Conservation (phyloP, 2,113 vertebrate species). For the Carollia perspicillata region DNA sequence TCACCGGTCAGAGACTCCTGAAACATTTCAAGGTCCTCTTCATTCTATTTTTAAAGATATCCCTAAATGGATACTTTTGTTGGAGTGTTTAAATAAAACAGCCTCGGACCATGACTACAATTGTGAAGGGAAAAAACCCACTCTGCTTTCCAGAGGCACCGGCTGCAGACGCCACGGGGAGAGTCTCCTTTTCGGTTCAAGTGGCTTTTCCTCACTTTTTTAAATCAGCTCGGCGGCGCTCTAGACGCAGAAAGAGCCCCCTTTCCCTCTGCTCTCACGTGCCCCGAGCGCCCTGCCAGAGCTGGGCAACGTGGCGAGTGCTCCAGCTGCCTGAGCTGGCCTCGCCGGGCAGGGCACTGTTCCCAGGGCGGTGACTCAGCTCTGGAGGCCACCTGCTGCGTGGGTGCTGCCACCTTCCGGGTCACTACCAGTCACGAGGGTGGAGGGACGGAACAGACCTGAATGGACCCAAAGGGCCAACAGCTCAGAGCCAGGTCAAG, state of each 20-base stretch:
- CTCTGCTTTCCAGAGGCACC: not conserved
- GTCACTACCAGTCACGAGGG: conserved; percentile 51
- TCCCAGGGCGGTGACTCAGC: conserved; percentile 57
- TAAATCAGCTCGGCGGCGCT: no score
- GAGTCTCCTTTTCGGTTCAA: not conserved
- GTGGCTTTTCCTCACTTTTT: not conserved
- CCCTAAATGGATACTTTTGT: not conserved
- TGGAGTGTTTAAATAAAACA: not conserved
- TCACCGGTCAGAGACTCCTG: not conserved
- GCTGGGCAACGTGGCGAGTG: not conserved
- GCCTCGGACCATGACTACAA: not conserved
- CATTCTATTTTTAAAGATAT: not conserved
- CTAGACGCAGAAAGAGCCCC: not conserved
- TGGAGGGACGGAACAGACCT: not conserved
- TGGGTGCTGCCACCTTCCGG: conserved; percentile 33
- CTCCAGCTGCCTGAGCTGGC: not conserved
- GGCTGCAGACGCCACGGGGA: not conserved
- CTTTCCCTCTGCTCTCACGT: not conserved
- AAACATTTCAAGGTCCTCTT: not conserved
- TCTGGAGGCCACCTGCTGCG: conserved; percentile 50
- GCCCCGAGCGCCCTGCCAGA: not conserved
- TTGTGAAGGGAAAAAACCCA: not conserved
- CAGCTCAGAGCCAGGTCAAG: conserved; percentile 1
- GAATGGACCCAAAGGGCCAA: not conserved
- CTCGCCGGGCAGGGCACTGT: conserved; percentile 5